Percentiles rank a stretch among this genome's conserved stretches.
phyloP scores from a whole-genome alignment of 2,797 vertebrate genomes.

The Borostomias antarcticus region DNA sequence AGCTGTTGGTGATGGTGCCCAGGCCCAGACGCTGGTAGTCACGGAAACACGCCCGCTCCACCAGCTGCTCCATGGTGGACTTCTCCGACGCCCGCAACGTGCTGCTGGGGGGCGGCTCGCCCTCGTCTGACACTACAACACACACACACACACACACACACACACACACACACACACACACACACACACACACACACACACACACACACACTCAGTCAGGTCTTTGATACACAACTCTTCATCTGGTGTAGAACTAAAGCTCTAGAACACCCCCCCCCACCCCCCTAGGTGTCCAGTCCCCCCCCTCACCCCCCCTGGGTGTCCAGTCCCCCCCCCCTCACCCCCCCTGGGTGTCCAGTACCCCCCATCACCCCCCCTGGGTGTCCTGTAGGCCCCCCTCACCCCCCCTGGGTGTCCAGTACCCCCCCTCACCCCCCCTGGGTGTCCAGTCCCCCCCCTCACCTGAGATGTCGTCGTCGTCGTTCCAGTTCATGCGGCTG shows the following conservation, averaged over 20 bases:
- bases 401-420: too few species aligned
- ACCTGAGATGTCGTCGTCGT: constrained; percentile 97
- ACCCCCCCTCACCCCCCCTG: background rate
- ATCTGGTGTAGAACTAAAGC: background rate
- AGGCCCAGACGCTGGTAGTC: constrained; percentile 97
- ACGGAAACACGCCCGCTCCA: constrained; percentile 95
- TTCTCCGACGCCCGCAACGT: constrained; percentile 93
- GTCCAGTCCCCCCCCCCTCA: too few species aligned
- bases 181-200: constrained; percentile 12
- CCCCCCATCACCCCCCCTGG: background rate
- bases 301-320: background rate
- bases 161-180: background rate
- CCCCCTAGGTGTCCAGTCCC: background rate
- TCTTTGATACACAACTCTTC: background rate
- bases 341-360: too few species aligned
- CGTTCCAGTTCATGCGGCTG: constrained; percentile 87
- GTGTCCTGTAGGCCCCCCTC: too few species aligned
- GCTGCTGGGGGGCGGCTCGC: constrained; percentile 86
- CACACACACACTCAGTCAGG: background rate
- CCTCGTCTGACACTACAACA: constrained; percentile 92
- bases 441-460: constrained; percentile 29
- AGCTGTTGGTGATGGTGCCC: constrained; percentile 89
- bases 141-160: background rate
- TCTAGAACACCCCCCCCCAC: background rate
- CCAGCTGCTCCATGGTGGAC: constrained; percentile 97